These are phyloP conservation scores for Phaethornis superciliosus DNA, from an alignment of 2,113 vertebrate genomes.

Conservation along the genomic window DNA sequence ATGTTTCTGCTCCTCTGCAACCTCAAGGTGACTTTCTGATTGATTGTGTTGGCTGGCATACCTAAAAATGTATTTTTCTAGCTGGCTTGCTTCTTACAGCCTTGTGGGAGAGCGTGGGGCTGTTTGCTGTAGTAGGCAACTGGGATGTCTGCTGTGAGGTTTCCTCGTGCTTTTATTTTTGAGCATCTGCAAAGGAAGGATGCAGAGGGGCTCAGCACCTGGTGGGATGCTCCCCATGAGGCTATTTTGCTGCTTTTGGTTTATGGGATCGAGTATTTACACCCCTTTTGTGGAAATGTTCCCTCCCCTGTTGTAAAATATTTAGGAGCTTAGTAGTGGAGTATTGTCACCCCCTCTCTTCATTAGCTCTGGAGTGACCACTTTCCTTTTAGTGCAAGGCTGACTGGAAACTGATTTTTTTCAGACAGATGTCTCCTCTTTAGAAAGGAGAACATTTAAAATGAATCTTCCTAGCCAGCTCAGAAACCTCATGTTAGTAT, in stretches of 20 bases:
- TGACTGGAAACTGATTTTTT: background rate
- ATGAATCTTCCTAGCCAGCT: background rate
- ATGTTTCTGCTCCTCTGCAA: background rate
- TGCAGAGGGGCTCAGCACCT: background rate
- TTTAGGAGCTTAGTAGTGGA: background rate
- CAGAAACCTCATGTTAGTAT: background rate
- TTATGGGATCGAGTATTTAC: fast-evolving
- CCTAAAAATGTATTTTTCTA: background rate
- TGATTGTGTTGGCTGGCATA: background rate
- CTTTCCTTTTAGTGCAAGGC: background rate
- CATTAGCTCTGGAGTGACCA: fast-evolving
- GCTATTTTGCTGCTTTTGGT: background rate
- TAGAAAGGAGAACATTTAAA: background rate
- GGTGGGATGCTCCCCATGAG: background rate
- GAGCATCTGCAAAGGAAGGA: background rate
- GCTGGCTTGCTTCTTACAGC: background rate
- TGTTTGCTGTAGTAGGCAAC: background rate
- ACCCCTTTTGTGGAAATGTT: background rate
- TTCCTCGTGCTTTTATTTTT: background rate
- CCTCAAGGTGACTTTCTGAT: constrained; percentile 53
- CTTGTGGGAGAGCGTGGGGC: background rate
- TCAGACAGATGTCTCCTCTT: background rate
- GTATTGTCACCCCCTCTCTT: background rate
- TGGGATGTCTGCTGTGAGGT: fast-evolving
- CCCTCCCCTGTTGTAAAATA: no score